phyloP scores from a whole-genome alignment of 2,113 vertebrate species.

The Heterochromis multidens region DNA sequence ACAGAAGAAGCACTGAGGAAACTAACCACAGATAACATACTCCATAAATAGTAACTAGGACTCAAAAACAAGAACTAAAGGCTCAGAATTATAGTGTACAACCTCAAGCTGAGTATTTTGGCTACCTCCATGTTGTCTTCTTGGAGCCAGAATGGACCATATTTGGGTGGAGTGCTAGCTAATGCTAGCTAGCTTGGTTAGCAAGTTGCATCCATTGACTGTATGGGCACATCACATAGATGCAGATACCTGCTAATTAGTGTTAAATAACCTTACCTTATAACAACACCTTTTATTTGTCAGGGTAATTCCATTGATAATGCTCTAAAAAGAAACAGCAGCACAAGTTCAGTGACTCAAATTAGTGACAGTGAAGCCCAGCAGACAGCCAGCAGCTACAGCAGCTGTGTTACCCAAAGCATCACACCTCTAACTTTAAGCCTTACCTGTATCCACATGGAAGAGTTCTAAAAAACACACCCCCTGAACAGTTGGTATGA shows the following conservation, averaged over 20 bases:
- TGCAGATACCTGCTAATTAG: not conserved
- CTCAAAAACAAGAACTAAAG: not conserved
- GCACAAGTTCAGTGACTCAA: not conserved
- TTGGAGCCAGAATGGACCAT: too few relatives aligned
- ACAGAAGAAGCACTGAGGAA: not conserved
- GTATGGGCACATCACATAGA: too few relatives aligned
- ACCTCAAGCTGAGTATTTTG: not conserved
- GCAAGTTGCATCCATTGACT: not conserved
- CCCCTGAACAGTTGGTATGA: accelerated
- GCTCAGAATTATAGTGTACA: not conserved
- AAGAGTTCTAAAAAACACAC: not conserved
- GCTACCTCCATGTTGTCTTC: too few relatives aligned
- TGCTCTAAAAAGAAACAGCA: not conserved
- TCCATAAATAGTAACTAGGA: not conserved
- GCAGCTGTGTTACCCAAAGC: not conserved
- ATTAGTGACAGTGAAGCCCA: not conserved
- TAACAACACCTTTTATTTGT: not conserved
- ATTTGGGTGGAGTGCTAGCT: not conserved
- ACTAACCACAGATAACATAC: not conserved
- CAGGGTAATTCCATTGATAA: not conserved
- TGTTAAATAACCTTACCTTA: not conserved
- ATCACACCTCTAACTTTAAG: not conserved
- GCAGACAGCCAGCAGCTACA: not conserved
- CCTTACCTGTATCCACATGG: not conserved
- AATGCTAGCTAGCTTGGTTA: not conserved